phyloP scores from a whole-genome alignment of 2,113 vertebrate genomes.

The Genyomyrus donnyi region DNA sequence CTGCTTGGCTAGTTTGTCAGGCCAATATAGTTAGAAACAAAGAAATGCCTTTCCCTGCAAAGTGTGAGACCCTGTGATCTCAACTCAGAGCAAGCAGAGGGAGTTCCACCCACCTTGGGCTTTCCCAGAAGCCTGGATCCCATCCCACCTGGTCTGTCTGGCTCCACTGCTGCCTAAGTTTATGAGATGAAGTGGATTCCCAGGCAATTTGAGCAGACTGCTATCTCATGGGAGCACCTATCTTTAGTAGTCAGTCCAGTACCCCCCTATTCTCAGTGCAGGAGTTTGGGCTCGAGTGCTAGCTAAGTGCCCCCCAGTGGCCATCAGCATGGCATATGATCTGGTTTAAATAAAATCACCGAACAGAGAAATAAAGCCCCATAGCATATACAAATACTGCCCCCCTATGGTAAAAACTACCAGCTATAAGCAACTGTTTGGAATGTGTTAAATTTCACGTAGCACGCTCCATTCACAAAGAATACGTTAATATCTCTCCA shows the following conservation, averaged over 20 bases:
- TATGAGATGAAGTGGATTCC: not conserved
- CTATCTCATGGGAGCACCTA: not conserved
- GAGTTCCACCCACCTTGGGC: not conserved
- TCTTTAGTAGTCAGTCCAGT: not conserved
- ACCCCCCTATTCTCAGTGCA: not conserved
- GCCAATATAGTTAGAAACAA: not conserved
- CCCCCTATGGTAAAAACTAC: not conserved
- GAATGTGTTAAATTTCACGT: not conserved
- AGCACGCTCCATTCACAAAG: not conserved
- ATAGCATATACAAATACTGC: not conserved
- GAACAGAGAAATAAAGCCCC: not conserved
- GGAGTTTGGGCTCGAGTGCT: not conserved
- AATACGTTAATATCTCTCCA: not conserved
- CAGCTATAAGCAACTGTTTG: not conserved
- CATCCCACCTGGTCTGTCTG: not conserved
- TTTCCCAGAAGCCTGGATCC: not conserved
- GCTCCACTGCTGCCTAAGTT: not conserved
- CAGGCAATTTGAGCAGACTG: not conserved
- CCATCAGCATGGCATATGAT: not conserved
- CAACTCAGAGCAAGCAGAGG: not conserved
- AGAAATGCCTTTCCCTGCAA: not conserved
- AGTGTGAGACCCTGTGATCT: not conserved
- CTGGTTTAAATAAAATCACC: not conserved
- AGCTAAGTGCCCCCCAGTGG: not conserved
- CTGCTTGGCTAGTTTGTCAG: not conserved